These are phyloP conservation scores for Crotalus viridis DNA, from an alignment of 2,113 vertebrate species.

Conservation along the genomic window DNA sequence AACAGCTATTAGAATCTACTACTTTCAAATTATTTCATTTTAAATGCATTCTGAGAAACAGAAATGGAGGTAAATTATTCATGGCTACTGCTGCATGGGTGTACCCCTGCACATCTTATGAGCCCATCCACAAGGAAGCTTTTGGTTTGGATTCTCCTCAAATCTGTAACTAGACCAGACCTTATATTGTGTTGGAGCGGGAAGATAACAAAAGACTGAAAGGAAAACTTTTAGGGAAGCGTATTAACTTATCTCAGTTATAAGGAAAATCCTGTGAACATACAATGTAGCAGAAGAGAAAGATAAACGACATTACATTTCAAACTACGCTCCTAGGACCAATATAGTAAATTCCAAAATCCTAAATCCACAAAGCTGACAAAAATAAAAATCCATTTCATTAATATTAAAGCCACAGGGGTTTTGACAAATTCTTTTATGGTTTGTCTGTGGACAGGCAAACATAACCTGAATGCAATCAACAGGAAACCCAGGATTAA, in stretches of 20 bases:
- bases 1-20: neutral
- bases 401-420: neutral
- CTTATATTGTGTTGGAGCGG: neutral
- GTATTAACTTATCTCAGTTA: neutral
- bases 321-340: neutral
- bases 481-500: neutral
- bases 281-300: neutral
- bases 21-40: neutral
- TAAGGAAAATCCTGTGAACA: neutral
- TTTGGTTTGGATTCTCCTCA: neutral
- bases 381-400: conserved; percentile 13
- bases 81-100: neutral
- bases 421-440: neutral
- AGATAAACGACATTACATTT: neutral
- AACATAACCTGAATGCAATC: neutral
- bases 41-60: neutral
- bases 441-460: neutral
- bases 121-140: neutral
- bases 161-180: neutral
- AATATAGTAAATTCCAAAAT: neutral
- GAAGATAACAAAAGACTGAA: neutral
- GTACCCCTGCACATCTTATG: neutral
- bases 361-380: neutral
- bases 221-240: neutral
- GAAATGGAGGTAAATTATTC: neutral